A percentile compares a stretch with the other conserved stretches of the same genome.
These are phyloP conservation scores for Cariama cristata DNA, from an alignment of 2,113 vertebrate genomes.

Conservation along the genomic window DNA sequence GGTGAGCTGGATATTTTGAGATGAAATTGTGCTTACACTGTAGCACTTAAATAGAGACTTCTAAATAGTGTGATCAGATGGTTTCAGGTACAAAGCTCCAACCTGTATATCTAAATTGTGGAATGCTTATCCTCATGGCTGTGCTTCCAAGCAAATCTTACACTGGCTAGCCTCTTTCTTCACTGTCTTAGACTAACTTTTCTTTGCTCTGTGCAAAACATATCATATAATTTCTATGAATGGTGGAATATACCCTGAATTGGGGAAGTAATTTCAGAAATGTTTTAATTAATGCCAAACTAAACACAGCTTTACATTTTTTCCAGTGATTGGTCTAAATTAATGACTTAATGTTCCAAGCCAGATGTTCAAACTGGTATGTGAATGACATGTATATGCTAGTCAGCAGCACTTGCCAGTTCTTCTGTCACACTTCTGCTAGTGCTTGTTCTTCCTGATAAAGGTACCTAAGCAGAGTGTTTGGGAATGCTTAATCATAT, in stretches of 20 bases:
- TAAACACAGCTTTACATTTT: slow-evolving; percentile 49
- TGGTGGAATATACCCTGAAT: background rate
- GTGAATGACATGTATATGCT: slow-evolving; percentile 8
- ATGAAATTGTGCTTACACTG: background rate
- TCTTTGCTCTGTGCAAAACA: background rate
- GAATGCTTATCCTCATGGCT: background rate
- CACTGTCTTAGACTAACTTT: background rate
- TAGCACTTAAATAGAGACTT: background rate
- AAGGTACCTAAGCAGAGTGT: background rate
- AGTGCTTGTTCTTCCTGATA: slow-evolving; percentile 16
- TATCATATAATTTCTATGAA: background rate
- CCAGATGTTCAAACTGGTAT: slow-evolving; percentile 47
- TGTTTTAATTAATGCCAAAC: slow-evolving; percentile 26
- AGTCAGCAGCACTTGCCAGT: slow-evolving; percentile 43
- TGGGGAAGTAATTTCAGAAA: background rate
- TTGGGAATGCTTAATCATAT: background rate
- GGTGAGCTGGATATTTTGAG: background rate
- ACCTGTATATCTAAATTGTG: background rate
- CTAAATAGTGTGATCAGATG: background rate
- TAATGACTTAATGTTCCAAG: slow-evolving; percentile 52
- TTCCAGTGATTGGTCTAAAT: slow-evolving; percentile 44
- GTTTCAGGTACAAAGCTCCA: background rate
- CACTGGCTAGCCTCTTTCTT: background rate
- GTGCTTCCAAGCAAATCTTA: background rate
- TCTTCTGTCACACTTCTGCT: slow-evolving; percentile 14